Conservation (phyloP, 2,888 invertebrate species). For the Epinotia demarniana region DNA sequence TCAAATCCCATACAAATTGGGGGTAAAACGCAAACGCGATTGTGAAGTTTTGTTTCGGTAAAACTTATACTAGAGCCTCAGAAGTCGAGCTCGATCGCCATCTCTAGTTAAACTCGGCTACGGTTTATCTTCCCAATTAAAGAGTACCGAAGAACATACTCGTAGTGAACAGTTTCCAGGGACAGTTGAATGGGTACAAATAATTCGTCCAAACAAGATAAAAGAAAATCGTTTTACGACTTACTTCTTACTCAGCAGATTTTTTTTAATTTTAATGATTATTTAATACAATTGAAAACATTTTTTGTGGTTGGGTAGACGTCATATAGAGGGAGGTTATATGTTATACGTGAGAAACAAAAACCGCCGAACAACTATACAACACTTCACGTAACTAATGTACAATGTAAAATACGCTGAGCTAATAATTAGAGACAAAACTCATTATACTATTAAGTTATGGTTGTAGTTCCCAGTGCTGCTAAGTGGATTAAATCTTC, state of each 20-base stretch:
- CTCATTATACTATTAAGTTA: constrained; percentile 72
- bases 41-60: too few species aligned
- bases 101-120: constrained; percentile 13
- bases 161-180: constrained; percentile 25
- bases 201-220: background rate
- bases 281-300: too few species aligned
- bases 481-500: constrained; percentile 74
- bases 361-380: background rate
- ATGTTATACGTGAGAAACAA: background rate
- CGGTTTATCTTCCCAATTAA: constrained; percentile 36
- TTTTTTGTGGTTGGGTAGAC: too few species aligned
- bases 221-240: too few species aligned
- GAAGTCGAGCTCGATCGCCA: background rate
- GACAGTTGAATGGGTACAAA: constrained; percentile 6
- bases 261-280: too few species aligned
- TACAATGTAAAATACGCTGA: background rate
- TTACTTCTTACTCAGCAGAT: too few species aligned
- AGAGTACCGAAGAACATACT: constrained; percentile 20
- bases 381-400: constrained; percentile 10
- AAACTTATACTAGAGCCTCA: too few species aligned
- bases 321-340: too few species aligned
- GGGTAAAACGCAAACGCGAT: too few species aligned
- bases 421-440: constrained; percentile 58
- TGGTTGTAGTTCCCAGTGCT: constrained; percentile 62
- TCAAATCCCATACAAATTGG: too few species aligned